A percentile compares a stretch with the other conserved stretches of the same genome.
Evolutionary conservation across 2,888 invertebrate species (phyloP).

Genomic region (Coenonympha arcania): DNA sequence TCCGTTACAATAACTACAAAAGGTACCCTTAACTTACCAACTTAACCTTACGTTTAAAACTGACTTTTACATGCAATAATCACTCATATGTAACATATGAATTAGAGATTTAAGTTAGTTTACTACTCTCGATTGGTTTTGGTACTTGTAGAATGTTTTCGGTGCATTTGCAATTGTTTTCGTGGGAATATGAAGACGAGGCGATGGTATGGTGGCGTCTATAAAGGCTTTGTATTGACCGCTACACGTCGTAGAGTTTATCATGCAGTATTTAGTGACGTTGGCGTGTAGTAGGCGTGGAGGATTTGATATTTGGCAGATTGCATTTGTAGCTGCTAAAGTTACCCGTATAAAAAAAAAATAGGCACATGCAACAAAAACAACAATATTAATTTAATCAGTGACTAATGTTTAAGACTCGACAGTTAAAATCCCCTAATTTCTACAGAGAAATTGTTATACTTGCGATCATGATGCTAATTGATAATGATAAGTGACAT

Average conservation of each 20-base stretch:
- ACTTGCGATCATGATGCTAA: no score
- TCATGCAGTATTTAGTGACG: conserved; percentile 57
- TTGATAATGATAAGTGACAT: no score
- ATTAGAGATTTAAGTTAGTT: conserved; percentile 21
- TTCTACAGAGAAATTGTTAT: no score
- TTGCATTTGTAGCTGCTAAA: neutral
- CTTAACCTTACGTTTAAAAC: conserved; percentile 16
- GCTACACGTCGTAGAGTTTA: conserved; percentile 57
- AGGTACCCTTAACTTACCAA: conserved; percentile 36
- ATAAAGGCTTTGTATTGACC: conserved; percentile 56
- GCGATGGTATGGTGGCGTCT: conserved; percentile 34
- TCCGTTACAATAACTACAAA: conserved; percentile 31
- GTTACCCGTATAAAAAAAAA: neutral
- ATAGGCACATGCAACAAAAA: no score
- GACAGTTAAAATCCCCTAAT: no score
- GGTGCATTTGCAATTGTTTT: conserved; percentile 56
- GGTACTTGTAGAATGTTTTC: conserved; percentile 46
- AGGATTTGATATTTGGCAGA: conserved; percentile 37
- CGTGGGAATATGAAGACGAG: conserved; percentile 56
- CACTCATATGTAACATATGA: conserved; percentile 18
- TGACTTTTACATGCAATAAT: conserved; percentile 17
- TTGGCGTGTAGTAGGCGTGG: conserved; percentile 15
- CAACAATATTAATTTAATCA: no score
- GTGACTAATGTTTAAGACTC: no score
- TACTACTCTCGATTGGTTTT: conserved; percentile 15